Conservation (phyloP, 2,888 invertebrate genomes). For the Ariolimax columbianus region DNA sequence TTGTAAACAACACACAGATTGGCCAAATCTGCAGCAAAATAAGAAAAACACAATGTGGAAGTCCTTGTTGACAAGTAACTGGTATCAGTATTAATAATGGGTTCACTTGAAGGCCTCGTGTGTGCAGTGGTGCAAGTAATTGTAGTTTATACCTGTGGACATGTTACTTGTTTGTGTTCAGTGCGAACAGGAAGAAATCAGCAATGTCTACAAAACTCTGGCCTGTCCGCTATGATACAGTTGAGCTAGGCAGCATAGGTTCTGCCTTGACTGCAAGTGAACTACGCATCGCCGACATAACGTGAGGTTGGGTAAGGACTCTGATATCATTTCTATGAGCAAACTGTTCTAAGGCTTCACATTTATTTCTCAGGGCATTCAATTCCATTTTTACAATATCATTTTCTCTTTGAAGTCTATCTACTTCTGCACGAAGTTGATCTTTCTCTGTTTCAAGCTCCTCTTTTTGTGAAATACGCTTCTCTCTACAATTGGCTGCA, state of each 20-base stretch:
- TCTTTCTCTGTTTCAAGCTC: constrained; percentile 93
- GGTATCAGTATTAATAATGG: background rate
- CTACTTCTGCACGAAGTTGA: constrained; percentile 89
- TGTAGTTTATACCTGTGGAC: background rate
- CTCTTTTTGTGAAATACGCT: constrained; percentile 95
- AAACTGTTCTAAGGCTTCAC: constrained; percentile 91
- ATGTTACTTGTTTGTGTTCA: constrained; percentile 24
- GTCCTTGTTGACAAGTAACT: constrained; percentile 34
- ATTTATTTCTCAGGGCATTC: constrained; percentile 87
- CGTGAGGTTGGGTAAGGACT: constrained; percentile 50
- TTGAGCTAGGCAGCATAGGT: constrained; percentile 51
- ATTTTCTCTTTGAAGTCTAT: constrained; percentile 87
- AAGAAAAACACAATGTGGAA: constrained; percentile 30
- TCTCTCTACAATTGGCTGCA: constrained; percentile 92
- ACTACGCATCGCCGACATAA: constrained; percentile 53
- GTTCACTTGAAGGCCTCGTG: constrained; percentile 41
- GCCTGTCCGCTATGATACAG: constrained; percentile 53
- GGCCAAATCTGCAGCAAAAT: constrained; percentile 7
- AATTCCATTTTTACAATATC: constrained; percentile 88
- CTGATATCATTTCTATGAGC: constrained; percentile 80
- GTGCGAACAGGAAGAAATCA: constrained; percentile 35
- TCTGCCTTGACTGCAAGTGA: constrained; percentile 56
- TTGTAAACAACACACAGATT: constrained; percentile 9
- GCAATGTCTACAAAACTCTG: background rate
- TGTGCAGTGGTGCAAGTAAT: background rate